Conservation (phyloP, 2,797 vertebrate genomes). For the Mus spretus region DNA sequence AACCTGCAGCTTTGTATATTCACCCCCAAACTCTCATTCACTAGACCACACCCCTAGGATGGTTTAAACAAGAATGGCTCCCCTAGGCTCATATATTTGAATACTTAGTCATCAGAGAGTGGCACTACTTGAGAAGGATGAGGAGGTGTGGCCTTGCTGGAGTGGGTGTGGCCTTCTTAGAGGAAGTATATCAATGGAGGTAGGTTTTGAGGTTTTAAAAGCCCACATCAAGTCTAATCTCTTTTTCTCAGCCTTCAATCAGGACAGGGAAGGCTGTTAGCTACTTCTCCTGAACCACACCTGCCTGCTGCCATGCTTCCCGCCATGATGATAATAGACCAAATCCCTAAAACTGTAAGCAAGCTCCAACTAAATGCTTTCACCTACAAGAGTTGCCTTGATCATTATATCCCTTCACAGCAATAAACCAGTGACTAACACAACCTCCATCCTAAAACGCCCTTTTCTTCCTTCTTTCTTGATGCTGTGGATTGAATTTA, state of each 20-base stretch:
- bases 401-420: not conserved
- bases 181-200: not conserved
- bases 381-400: not conserved
- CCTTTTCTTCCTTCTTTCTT: not conserved
- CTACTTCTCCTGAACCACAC: too few relatives aligned
- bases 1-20: not conserved
- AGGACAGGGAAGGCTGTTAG: not conserved
- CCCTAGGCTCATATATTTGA: not conserved
- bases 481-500: not conserved
- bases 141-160: not conserved
- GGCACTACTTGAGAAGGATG: not conserved
- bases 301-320: not conserved
- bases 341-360: not conserved
- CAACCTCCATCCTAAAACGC: not conserved
- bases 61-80: not conserved
- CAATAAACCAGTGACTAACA: not conserved
- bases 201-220: not conserved
- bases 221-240: not conserved
- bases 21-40: not conserved
- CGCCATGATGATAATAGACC: not conserved
- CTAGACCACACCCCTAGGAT: not conserved
- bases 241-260: not conserved
- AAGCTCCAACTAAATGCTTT: not conserved
- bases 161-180: not conserved
- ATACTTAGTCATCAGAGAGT: not conserved